phyloP scores from a whole-genome alignment of 2,888 invertebrate genomes.

The Papilio elwesi region DNA sequence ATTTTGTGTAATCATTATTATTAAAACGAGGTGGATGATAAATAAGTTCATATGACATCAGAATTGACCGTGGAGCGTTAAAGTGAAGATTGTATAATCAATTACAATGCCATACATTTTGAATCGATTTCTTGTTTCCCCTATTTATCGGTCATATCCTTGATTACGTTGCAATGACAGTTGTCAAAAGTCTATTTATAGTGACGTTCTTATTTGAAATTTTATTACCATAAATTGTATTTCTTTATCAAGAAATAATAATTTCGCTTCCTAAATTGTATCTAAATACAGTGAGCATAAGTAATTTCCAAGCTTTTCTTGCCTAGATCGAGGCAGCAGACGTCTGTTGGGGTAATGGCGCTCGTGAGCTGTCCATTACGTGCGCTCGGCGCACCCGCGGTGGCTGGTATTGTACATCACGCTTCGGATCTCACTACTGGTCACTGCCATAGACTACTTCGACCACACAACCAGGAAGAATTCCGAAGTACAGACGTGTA shows the following conservation, averaged over 20 bases:
- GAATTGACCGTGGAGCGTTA: too few species aligned
- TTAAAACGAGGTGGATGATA: too few species aligned
- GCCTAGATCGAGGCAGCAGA: constrained; percentile 48
- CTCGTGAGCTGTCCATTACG: constrained; percentile 71
- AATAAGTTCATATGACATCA: too few species aligned
- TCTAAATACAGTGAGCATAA: constrained; percentile 1
- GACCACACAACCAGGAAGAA: neutral
- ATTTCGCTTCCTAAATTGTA: neutral
- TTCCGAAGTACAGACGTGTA: neutral
- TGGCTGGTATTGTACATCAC: constrained; percentile 45
- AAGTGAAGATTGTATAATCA: too few species aligned
- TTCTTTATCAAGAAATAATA: neutral
- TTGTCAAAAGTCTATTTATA: neutral
- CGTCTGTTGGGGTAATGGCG: constrained; percentile 54
- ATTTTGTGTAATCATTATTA: too few species aligned
- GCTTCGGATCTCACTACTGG: constrained; percentile 45
- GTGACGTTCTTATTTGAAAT: too few species aligned
- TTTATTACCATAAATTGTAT: too few species aligned
- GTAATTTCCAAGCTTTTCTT: constrained; percentile 37
- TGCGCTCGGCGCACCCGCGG: constrained; percentile 63
- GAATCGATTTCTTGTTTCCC: too few species aligned
- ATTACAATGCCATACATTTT: too few species aligned
- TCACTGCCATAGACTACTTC: constrained; percentile 26
- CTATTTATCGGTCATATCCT: too few species aligned
- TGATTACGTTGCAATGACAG: neutral